These are phyloP conservation scores for Coenobita brevimanus DNA, from an alignment of 1,140 invertebrate species.

Conservation along the genomic window DNA sequence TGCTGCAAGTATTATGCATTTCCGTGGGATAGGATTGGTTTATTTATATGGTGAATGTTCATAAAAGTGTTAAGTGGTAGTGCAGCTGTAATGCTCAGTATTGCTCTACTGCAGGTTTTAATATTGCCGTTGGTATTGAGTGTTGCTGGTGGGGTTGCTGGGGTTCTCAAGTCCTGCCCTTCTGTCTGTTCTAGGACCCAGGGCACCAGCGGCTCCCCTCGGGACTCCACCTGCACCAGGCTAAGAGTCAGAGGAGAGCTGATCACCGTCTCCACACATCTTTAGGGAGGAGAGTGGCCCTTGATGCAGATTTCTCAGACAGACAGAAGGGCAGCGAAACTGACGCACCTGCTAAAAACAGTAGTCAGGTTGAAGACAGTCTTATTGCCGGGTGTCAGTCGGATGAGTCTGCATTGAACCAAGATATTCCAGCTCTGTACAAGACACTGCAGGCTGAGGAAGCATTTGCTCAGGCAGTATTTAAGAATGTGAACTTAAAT, in stretches of 20 bases:
- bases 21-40: too few relatives aligned
- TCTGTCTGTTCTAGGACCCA: slow-evolving; percentile 59
- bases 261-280: neutral
- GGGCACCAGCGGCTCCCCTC: slow-evolving; percentile 25
- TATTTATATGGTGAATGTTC: too few relatives aligned
- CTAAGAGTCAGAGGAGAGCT: slow-evolving; percentile 13
- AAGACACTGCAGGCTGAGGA: slow-evolving; percentile 9
- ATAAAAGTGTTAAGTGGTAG: too few relatives aligned
- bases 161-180: slow-evolving; percentile 59
- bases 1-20: too few relatives aligned
- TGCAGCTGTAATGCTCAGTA: too few relatives aligned
- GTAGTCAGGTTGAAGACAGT: slow-evolving; percentile 12
- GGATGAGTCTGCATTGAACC: neutral
- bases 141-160: slow-evolving; percentile 30
- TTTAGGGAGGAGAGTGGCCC: neutral
- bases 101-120: too few relatives aligned
- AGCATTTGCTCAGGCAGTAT: neutral
- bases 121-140: too few relatives aligned
- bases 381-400: neutral
- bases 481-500: neutral
- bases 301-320: neutral
- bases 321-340: neutral
- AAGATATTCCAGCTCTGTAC: neutral
- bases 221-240: slow-evolving; percentile 40
- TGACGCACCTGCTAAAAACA: neutral